These are phyloP conservation scores for Lysiphlebus fabarum DNA, from an alignment of 1,140 invertebrate species.

Conservation along the genomic window DNA sequence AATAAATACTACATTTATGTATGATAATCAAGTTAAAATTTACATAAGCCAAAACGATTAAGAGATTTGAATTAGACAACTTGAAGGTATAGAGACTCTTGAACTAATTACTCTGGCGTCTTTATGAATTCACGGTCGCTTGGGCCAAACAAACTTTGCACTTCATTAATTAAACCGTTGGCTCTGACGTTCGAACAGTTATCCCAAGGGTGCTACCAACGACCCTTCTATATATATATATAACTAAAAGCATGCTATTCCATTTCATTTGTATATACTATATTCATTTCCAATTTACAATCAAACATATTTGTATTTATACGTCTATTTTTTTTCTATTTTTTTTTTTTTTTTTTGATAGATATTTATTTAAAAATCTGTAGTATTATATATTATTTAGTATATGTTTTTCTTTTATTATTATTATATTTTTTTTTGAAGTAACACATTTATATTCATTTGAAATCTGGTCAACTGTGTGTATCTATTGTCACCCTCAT, in stretches of 20 bases:
- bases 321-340: too few species aligned
- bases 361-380: too few species aligned
- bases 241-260: not conserved
- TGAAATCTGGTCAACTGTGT: too few species aligned
- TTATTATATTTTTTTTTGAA: too few species aligned
- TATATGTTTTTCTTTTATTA: too few species aligned
- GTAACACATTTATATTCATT: too few species aligned
- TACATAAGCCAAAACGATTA: conserved; percentile 10
- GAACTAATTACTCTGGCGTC: conserved; percentile 11
- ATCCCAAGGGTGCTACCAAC: conserved; percentile 3
- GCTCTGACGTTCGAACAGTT: conserved; percentile 11
- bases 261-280: conserved; percentile 8
- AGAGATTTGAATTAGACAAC: conserved; percentile 5
- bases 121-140: conserved; percentile 16
- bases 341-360: too few species aligned
- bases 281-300: too few species aligned
- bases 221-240: not conserved
- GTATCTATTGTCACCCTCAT: too few species aligned
- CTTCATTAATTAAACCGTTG: conserved; percentile 15
- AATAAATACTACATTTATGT: not conserved
- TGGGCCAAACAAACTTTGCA: conserved; percentile 11
- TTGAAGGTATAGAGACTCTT: conserved; percentile 2
- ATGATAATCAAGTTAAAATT: not conserved
- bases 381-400: too few species aligned
- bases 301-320: too few species aligned